phyloP scores from a whole-genome alignment of 2,888 invertebrate species.

The Drosophila infuscata region DNA sequence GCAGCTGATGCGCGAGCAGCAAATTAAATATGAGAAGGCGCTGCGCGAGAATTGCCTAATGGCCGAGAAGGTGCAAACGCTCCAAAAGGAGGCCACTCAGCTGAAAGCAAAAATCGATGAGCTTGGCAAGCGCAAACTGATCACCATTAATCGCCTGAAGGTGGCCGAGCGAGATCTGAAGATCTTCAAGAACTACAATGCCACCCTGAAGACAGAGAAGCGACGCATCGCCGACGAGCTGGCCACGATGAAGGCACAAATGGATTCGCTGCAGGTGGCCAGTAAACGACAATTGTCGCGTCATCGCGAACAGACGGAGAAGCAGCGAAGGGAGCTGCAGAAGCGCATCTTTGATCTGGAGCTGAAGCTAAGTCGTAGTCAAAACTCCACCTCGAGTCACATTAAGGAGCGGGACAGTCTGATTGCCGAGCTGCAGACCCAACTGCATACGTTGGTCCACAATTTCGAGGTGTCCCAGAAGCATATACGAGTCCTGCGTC shows the following conservation, averaged over 20 bases:
- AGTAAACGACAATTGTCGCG: slow-evolving; percentile 81
- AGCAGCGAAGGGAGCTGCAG: slow-evolving; percentile 81
- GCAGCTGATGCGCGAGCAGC: slow-evolving; percentile 78
- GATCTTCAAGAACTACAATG: slow-evolving; percentile 82
- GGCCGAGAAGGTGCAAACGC: slow-evolving; percentile 70
- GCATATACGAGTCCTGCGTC: slow-evolving; percentile 83
- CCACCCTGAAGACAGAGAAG: slow-evolving; percentile 80
- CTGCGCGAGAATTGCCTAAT: slow-evolving; percentile 78
- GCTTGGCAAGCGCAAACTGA: slow-evolving; percentile 73
- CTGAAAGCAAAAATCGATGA: slow-evolving; percentile 80
- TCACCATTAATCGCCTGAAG: slow-evolving; percentile 76
- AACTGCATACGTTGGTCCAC: slow-evolving; percentile 82
- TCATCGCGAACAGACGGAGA: slow-evolving; percentile 82
- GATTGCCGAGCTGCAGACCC: slow-evolving; percentile 83
- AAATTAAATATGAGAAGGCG: slow-evolving; percentile 78
- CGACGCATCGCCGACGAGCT: slow-evolving; percentile 76
- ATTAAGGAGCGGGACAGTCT: slow-evolving; percentile 83
- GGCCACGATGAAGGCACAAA: slow-evolving; percentile 69
- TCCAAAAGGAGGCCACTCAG: slow-evolving; percentile 73
- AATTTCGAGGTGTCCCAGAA: slow-evolving; percentile 84
- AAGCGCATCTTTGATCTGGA: slow-evolving; percentile 83
- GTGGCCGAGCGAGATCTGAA: slow-evolving; percentile 80
- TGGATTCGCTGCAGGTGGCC: slow-evolving; percentile 74
- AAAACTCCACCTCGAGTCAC: slow-evolving; percentile 80
- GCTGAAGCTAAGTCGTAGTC: slow-evolving; percentile 82